phyloP scores from a whole-genome alignment of 2,888 invertebrate genomes.

The Blera fallax region DNA sequence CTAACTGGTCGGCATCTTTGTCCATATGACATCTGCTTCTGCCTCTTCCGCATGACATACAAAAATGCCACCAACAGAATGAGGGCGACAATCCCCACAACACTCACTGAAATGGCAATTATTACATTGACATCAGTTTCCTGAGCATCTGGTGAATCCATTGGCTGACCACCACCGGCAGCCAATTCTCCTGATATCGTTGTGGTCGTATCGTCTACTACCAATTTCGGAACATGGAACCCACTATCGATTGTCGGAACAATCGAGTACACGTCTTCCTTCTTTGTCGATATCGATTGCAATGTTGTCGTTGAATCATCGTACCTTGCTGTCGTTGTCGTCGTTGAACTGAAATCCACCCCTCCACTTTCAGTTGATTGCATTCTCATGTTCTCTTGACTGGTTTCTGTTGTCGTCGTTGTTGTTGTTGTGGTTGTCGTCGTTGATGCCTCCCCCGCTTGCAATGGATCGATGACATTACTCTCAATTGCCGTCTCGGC shows the following conservation, averaged over 20 bases:
- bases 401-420: conserved; percentile 58
- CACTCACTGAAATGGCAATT: conserved; percentile 91
- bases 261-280: conserved; percentile 75
- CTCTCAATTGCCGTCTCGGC: conserved; percentile 78
- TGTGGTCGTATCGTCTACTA: conserved; percentile 38
- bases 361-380: conserved; percentile 33
- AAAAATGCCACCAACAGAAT: conserved; percentile 89
- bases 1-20: conserved; percentile 94
- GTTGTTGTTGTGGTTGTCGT: conserved; percentile 53
- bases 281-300: conserved; percentile 73
- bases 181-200: conserved; percentile 20
- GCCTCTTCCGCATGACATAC: conserved; percentile 91
- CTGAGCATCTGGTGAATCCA: conserved; percentile 73
- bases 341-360: conserved; percentile 31
- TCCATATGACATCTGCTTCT: conserved; percentile 90
- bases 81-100: conserved; percentile 90
- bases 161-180: conserved; percentile 55
- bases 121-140: conserved; percentile 86
- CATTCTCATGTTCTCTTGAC: conserved; percentile 60
- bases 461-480: conserved; percentile 77
- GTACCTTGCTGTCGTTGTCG: conserved; percentile 20
- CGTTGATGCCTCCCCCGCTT: conserved; percentile 62
- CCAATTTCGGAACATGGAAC: conserved; percentile 59
- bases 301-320: conserved; percentile 58
- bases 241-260: conserved; percentile 64